These are phyloP conservation scores for Neogobius melanostomus DNA, from an alignment of 2,113 vertebrate species.

Conservation along the genomic window DNA sequence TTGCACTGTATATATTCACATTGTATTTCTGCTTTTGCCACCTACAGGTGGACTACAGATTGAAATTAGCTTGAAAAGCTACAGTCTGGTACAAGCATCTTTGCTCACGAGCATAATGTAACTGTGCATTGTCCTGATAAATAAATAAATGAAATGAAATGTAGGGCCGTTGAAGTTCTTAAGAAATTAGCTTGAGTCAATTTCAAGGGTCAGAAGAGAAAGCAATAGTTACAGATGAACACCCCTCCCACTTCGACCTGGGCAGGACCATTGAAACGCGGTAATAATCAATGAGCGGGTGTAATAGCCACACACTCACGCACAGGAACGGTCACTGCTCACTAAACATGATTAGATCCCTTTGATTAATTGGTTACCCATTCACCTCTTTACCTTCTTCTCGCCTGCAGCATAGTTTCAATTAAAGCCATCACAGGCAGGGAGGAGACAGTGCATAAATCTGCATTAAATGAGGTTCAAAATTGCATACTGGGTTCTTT, in stretches of 20 bases:
- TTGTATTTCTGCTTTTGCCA: too few species aligned
- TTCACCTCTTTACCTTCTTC: conserved; percentile 2
- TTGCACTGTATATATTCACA: too few species aligned
- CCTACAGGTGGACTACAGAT: too few species aligned
- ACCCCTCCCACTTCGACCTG: conserved; percentile 20
- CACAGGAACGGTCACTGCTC: background rate
- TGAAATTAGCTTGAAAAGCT: too few species aligned
- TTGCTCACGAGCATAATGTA: too few species aligned
- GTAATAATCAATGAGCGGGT: conserved; percentile 18
- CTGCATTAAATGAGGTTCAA: background rate
- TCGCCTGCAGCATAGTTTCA: background rate
- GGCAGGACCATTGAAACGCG: conserved; percentile 23
- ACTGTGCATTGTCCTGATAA: too few species aligned
- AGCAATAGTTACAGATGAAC: conserved; percentile 30
- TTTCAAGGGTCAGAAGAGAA: conserved; percentile 44
- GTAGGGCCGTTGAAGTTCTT: conserved; percentile 19
- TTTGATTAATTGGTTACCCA: conserved; percentile 4
- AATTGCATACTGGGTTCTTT: background rate
- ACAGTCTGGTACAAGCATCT: too few species aligned
- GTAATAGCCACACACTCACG: conserved; percentile 9
- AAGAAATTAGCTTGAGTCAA: conserved; percentile 33
- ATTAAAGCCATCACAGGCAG: conserved; percentile 24
- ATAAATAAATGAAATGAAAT: too few species aligned
- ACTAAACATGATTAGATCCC: conserved; percentile 13
- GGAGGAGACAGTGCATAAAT: conserved; percentile 15